These are phyloP conservation scores for Heliocidaris erythrogramma DNA, from an alignment of 35 echinoderm and acorn worm genomes.

Conservation along the genomic window DNA sequence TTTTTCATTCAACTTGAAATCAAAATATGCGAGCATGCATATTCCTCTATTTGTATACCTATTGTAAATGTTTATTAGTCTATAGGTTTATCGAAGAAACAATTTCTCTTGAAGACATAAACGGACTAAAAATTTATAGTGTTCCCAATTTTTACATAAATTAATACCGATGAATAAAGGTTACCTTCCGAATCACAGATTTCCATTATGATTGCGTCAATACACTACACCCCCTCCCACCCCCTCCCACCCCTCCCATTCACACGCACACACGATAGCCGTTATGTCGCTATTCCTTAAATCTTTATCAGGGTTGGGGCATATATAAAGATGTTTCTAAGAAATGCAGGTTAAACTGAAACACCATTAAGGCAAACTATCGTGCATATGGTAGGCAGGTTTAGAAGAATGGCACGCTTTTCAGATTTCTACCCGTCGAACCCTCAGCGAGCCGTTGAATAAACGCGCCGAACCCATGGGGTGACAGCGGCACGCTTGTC, in stretches of 20 bases:
- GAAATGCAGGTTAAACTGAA: neutral
- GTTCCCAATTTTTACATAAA: too few species aligned
- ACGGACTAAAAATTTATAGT: too few species aligned
- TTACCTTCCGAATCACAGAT: too few species aligned
- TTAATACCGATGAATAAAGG: too few species aligned
- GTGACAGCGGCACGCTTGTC: slow-evolving; percentile 25
- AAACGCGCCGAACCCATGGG: slow-evolving; percentile 15
- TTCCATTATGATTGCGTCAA: too few species aligned
- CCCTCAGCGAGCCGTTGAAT: neutral
- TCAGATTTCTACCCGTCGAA: neutral
- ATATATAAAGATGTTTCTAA: neutral
- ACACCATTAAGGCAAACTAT: neutral
- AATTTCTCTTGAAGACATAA: too few species aligned
- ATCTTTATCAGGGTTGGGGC: neutral
- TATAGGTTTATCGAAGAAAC: too few species aligned
- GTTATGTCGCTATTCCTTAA: neutral
- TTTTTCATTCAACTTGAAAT: too few species aligned
- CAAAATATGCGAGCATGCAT: too few species aligned
- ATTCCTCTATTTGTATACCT: too few species aligned
- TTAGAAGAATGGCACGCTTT: neutral
- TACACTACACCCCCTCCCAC: neutral
- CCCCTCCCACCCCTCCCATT: too few species aligned
- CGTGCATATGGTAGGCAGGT: slow-evolving; percentile 11
- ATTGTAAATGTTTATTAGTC: too few species aligned
- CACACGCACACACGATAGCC: neutral